Evolutionary conservation across 2,888 invertebrate species (phyloP), one percentile per base, ranked within the genome.

Genomic region (Pherbina coryleti): DNA sequence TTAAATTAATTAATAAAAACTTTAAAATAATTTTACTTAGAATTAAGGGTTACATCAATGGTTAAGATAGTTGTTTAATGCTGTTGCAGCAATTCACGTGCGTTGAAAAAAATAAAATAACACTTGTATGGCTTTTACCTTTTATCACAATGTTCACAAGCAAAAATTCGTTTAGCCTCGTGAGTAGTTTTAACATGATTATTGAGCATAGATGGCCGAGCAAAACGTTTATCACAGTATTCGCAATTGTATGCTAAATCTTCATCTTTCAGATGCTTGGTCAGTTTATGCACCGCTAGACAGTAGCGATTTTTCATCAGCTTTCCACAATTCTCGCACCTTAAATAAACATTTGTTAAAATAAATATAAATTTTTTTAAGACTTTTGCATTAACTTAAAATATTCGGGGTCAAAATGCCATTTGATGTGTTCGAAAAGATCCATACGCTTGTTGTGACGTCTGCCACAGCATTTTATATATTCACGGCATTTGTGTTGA

Each of bases 391-490:
- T 82, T 80, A 79, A 87, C 87, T 85, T 86, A 49, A 86, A 87
- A 67, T 84, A 82, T 67, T 84, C 85, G 28, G 87, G 87, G 81
- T 87, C 84, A 66, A 86, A 83, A 77, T 87, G 87, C 80, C 85
- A 86, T 76, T 87, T 84, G 57, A 87, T 82, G 80, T 87, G 87
- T 37, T 87, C 86, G 79, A 83, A 85, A 0, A 87, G 83, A 51
- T 84, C 83, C 72, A 83, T 82, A 22, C 85, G 85, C 60, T 85
- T 85, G 17, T 79, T 83, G 74, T 85, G 86, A 17, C 83, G 79
- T 67, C 82, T 86, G 69, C 85, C 84, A 79, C 87, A 87, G 77
- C 87, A 87, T 69, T 86, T 86, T 7, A 87, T 81, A 78, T 86
- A 87, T 28, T 84, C 84, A n/a, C 84, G 83, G 44, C 84, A 82